Base-by-base conservation (phyloP, 2,888 invertebrate genomes). In the Mythimna ferrago region DNA sequence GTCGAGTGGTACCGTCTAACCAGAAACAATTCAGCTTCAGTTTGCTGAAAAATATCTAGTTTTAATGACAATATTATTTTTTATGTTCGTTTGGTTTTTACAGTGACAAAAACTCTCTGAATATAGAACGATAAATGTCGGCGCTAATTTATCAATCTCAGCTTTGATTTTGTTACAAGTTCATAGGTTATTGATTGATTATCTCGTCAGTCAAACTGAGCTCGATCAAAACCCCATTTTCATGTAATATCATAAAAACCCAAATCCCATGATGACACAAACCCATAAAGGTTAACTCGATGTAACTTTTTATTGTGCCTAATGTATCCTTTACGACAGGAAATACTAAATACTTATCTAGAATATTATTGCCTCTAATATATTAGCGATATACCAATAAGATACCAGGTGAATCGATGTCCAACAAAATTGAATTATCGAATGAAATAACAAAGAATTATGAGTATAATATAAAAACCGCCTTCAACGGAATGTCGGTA, bases 401-500 rank as follows among this genome's bases (percentile, higher is more conserved):
- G 80, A 84, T 73, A 81, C 83, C 81, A 79, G 78, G 81, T 85
- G 85, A 85, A 80, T 74, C 73, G 66, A 77, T 74, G 72, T 71
- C 73, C 60, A 67, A 81, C 81, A 81, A 82, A 82, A 85, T 84
- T 79, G 80, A 85, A 80, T 79, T 88, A 87, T 86, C 82, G 71
- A 72, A 78, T 74, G 76, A 84, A 87, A 84, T 89, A 88, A 84
- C 80, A 92, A 90, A 92, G 93, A 94, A 92, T 90, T 92, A 93
- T 93, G 91, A 90, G 87, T 88, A 89, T 90, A 92, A 92, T 92
- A 92, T 87, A 91, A 90, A 90, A 91, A 90, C 87, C 87, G 89
- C 90, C 91, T 93, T 89, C 88, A 91, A 90, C 87, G 91, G 92
- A 91, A 94, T 91, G 89, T 89, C 88, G 89, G 88, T 88, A 92